Evolutionary conservation across 1,140 invertebrate genomes (phyloP).

Genomic region (Leptinotarsa lineolata): DNA sequence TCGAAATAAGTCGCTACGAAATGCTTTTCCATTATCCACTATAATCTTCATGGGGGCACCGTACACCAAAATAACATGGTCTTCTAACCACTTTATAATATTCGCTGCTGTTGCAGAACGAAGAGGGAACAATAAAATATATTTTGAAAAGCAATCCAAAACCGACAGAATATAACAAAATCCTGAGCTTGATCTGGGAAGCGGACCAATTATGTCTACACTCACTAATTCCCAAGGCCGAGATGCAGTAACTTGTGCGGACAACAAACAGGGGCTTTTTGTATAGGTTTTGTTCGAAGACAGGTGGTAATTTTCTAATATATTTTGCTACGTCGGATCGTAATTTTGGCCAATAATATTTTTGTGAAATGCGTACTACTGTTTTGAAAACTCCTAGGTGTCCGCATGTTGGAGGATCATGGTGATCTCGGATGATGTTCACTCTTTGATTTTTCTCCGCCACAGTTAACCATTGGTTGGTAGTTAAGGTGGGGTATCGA

Average conservation of each 20-base stretch:
- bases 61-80: conserved; percentile 32
- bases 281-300: conserved; percentile 38
- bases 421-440: conserved; percentile 6
- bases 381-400: conserved; percentile 45
- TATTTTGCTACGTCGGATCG: conserved; percentile 34
- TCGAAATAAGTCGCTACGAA: conserved; percentile 17
- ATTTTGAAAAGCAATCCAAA: conserved; percentile 24
- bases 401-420: conserved; percentile 20
- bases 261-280: conserved; percentile 34
- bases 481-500: neutral
- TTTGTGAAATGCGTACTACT: neutral
- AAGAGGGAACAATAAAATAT: conserved; percentile 10
- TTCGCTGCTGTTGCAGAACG: conserved; percentile 8
- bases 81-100: conserved; percentile 19
- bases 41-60: conserved; percentile 35
- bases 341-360: conserved; percentile 47
- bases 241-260: conserved; percentile 2
- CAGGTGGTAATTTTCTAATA: conserved; percentile 39
- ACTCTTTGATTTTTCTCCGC: neutral
- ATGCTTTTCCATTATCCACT: conserved; percentile 22
- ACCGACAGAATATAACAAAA: conserved; percentile 46
- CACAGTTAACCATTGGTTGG: conserved; percentile 28
- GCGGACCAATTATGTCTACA: conserved; percentile 47
- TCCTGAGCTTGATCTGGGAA: conserved; percentile 40
- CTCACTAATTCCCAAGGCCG: conserved; percentile 42